Evolutionary conservation across 2,113 vertebrate species (phyloP), one percentile per base, ranked within the genome.

Genomic region (Euleptes europaea): DNA sequence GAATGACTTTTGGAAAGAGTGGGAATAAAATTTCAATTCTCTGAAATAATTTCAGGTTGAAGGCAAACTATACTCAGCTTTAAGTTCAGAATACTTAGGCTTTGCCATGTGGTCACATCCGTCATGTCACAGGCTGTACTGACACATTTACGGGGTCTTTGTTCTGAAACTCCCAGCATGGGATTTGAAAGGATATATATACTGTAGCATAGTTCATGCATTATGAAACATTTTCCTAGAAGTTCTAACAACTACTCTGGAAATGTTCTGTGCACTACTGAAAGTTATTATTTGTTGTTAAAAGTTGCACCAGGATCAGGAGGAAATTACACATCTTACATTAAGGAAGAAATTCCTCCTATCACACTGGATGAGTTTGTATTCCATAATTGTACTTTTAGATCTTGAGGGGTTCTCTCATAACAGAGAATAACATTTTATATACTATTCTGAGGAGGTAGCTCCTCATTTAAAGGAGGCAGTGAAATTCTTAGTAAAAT

Each of bases 191-290:
- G 40, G 60, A 87, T 6, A 82, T 82, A 84, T 74, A 84, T 74
- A 81, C 3, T 54, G n/a, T 63, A 31, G 3, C 60, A 78, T 86
- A 84, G 80, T 35, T 57, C 80, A 74, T 0, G 0, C 1, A 60
- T 65, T 44, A 72, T 42, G 13, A 82, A 78, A 92, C 72, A 19
- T 88, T 90, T 87, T 92, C 80, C 15, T n/a, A 88, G 88, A 84
- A 84, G 91, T 63, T 5, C 66, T 82, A 72, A 88, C 54, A 35
- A 84, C 57, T 80, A 84, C 67, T 13, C 49, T 82, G 35, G 40
- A 86, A 75, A 65, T 12, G 10, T 49, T 26, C 82, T 69, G 57
- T 83, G 7, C 19, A 49, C 80, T 2, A 42, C 31, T 63, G 66
- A 86, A 84, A 77, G 76, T 54, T 35, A 79, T 85, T 71, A 71